Evolutionary conservation across 1,140 invertebrate species (phyloP), one percentile per base, ranked within the genome.

Genomic region (Drepana arcuata): DNA sequence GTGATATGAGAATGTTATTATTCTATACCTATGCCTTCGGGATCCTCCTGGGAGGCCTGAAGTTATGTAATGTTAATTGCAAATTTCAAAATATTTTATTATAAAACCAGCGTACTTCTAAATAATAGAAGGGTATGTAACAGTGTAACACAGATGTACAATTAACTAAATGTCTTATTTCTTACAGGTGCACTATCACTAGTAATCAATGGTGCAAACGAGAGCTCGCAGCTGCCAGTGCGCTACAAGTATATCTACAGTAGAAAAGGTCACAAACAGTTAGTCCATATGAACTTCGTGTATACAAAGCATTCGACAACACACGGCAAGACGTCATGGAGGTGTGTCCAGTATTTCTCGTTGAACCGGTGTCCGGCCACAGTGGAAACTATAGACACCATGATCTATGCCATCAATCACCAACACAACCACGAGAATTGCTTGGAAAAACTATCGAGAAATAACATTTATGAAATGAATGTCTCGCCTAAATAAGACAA

Each of bases 301-400:
- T 84, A 83, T 41, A 84, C 83, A 7, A 84, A 84, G 57, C 83
- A 84, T 48, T 84, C 83, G 2, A 84, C 83, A 2, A 83, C 72
- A n/a, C 75, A 84, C 32, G 81, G 83, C 1, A 84, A 84, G 45
- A 84, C 83, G 0, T 83, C 79, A 1, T 84, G 83, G 83, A 42
- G 83, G 16, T 84, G 83, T 55, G 81, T 84, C 1, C 83, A 84
- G 38, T 84, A 84, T 45, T 84, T 84, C 43, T 81, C 81, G 2
- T 46, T 84, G 2, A 84, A 84, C 34, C 46, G 78, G 37, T 84
- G 83, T 55, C 83, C 83, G 7, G 83, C 83, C 0, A 84, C 83
- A 0, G 77, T 83, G 0, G 81, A 84, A 46, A 84, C 83, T 12
- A 78, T 84, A 62, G 81, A 82, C 24, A 45, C 77, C 0, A 71